Percentiles rank a stretch among this genome's conserved stretches.
Evolutionary conservation across 2,113 vertebrate species (phyloP).

Genomic region (Equus quagga): DNA sequence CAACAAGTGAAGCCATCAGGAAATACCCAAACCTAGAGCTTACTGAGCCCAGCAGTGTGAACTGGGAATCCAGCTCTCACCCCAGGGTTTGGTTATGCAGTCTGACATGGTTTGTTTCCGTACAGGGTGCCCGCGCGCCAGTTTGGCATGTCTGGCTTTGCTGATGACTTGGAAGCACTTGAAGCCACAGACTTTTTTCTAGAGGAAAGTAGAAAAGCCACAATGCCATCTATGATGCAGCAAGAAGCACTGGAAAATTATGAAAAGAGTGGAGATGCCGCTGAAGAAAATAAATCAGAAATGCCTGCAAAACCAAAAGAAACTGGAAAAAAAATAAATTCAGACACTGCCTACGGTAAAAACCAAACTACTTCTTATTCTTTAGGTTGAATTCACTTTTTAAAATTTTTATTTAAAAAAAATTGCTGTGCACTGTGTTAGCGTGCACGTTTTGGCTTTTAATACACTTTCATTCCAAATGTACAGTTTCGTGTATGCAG

Average conservation of each 20-base stretch:
- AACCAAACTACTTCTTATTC: background rate
- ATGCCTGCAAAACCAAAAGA: background rate
- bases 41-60: fast-evolving
- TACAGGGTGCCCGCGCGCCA: background rate
- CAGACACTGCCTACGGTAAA: slow-evolving; percentile 60
- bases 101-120: background rate
- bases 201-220: background rate
- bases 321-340: slow-evolving; percentile 22
- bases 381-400: slow-evolving; percentile 31
- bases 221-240: fast-evolving
- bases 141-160: slow-evolving; percentile 7
- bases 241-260: slow-evolving; percentile 33
- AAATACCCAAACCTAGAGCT: background rate
- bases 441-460: background rate
- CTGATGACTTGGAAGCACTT: slow-evolving; percentile 22
- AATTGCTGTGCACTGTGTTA: background rate
- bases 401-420: background rate
- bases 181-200: background rate
- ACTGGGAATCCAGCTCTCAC: fast-evolving
- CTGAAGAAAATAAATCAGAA: slow-evolving; percentile 47
- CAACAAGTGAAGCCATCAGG: background rate
- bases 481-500: background rate
- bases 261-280: background rate
- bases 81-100: background rate
- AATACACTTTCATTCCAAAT: background rate